Evolutionary conservation across 1,140 invertebrate species (phyloP).

Genomic region (Thalassaphorura encarpata): DNA sequence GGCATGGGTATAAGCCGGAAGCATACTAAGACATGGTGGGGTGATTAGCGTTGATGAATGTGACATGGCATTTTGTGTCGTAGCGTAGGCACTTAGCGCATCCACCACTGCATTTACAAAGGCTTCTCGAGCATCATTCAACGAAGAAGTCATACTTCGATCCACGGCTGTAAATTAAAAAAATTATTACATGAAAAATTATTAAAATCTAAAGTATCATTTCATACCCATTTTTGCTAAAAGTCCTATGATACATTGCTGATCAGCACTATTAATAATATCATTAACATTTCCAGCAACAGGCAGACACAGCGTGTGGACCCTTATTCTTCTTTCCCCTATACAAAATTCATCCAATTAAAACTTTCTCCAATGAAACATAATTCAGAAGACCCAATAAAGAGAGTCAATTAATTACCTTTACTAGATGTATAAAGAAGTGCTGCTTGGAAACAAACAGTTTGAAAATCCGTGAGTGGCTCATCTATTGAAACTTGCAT

Average conservation of each 20-base stretch:
- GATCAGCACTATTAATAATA: conserved; percentile 83
- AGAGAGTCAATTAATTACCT: conserved; percentile 46
- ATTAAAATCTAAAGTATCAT: conserved; percentile 2
- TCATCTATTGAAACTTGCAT: conserved; percentile 97
- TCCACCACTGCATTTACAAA: conserved; percentile 92
- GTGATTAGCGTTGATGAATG: conserved; percentile 57
- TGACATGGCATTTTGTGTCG: conserved; percentile 50
- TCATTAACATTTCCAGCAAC: conserved; percentile 73
- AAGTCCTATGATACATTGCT: conserved; percentile 84
- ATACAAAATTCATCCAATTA: conserved; percentile 29
- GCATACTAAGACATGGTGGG: conserved; percentile 60
- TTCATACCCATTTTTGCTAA: conserved; percentile 90
- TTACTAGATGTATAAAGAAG: conserved; percentile 95
- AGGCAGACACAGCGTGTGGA: conserved; percentile 92
- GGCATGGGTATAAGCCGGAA: conserved; percentile 83
- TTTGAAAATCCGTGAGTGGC: conserved; percentile 69
- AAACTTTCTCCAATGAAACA: conserved; percentile 8
- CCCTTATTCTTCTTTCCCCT: conserved; percentile 92
- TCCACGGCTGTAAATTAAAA: conserved; percentile 67
- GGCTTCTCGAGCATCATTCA: conserved; percentile 90
- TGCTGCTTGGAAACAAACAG: conserved; percentile 95
- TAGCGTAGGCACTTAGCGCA: conserved; percentile 69
- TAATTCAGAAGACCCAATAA: background rate
- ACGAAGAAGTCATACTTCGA: conserved; percentile 66
- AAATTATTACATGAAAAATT: conserved; percentile 10